Evolutionary conservation across 2,888 invertebrate genomes (phyloP), one percentile per base, ranked within the genome.

Genomic region (Scotopteryx bipunctaria): DNA sequence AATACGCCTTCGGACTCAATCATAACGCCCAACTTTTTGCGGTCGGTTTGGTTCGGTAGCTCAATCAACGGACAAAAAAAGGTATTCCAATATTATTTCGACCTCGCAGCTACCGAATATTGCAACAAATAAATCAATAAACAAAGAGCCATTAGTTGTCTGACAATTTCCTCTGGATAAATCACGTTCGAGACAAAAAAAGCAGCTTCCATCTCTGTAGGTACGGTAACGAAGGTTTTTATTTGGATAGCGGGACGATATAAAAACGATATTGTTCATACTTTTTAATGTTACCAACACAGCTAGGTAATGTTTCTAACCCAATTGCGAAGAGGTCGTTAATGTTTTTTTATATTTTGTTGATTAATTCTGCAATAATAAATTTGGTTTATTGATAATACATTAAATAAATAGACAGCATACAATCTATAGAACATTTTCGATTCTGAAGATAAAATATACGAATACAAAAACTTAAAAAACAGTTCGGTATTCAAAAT

Each of bases 61-160:
- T 81, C 78, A 82, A 84, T 83, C 79, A 81, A 71, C 63, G 48
- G 37, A 59, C 49, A 55, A 60, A 76, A 86, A 84, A 83, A 85
- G 62, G 64, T 69, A 66, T 64, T 61, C 62, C 66, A 67, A 78
- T 81, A 77, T 77, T 75, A 78, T 71, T 70, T 69, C 80, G 80
- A 80, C 76, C 80, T 80, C 71, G 78, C 67, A 72, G 88, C 89
- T 89, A 86, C 88, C 84, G 86, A 87, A 86, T 86, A 87, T 87
- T 86, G 81, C 81, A 71, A 77, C 74, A 75, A 79, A 88, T 87
- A 86, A 88, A 88, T 89, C 88, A 87, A 88, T 88, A 86, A 85
- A 88, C 88, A 88, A 87, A 87, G 86, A 87, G 65, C 83, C 87
- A 87, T 88, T 86, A 86, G 85, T 81, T 86, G 86, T 84, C 88